Base-by-base conservation (phyloP, 1,140 invertebrate species). In the Eueides isabella region DNA sequence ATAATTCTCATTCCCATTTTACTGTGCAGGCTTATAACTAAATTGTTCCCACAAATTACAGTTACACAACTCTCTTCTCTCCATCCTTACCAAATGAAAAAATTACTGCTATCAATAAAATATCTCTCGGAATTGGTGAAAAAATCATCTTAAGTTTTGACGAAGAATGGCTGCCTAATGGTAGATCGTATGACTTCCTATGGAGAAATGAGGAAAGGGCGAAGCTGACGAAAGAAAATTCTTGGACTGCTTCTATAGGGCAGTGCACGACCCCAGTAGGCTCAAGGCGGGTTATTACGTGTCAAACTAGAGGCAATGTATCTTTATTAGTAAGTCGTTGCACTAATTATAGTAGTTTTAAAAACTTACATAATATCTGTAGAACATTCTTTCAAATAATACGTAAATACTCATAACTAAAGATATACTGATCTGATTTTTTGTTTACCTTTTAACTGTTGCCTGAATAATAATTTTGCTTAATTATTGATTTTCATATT, bases 131-230 rank as follows among this genome's bases (percentile, higher is more conserved):
- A 5, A 69, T 89, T 0, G 76, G 85, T 35, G 83, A 79, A 28
- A 90, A 90, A 75, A 79, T 90, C 1, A 79, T 86, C 7, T 48
- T 90, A 7, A 69, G 71, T 14, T 88, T 88, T 31, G 73, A 80
- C 0, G 65, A 74, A 7, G 9, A 44, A 1, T 82, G 81, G 80
- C 79, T 81, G 62, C 72, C 19, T 23, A 75, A 26, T 31, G 77
- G 79, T 71, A 80, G 70, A 23, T 29, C 66, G 7, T n/a, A 76
- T 48, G 55, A 48, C 2, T 85, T 88, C 33, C 12, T 85, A 0
- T 89, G 86, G 86, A 81, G 28, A 28, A 61, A 61, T 0, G 76
- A 75, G 7, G 85, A 86, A 16, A 84, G 67, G 55, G 72, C 31
- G n/a, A 66, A 63, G 1, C 9, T 85, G 0, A 80, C 72, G 33